phyloP scores from a whole-genome alignment of 1,140 invertebrate genomes.

The Metopolophium dirhodum region DNA sequence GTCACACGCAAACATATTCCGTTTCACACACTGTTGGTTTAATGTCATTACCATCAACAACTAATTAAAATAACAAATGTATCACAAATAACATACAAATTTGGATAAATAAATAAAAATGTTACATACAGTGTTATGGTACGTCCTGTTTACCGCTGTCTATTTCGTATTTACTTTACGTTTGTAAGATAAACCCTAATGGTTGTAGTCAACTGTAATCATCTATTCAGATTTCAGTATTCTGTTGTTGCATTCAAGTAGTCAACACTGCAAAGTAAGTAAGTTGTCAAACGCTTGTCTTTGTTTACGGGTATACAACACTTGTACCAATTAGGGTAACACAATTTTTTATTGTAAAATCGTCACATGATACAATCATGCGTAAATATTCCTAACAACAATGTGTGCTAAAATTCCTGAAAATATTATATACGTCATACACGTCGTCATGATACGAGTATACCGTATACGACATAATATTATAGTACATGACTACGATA shows the following conservation, averaged over 20 bases:
- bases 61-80: background rate
- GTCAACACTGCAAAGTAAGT: no score
- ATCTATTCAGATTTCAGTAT: background rate
- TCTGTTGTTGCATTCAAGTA: background rate
- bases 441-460: no score
- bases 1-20: background rate
- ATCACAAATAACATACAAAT: background rate
- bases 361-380: background rate
- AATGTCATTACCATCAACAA: background rate
- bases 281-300: background rate
- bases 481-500: no score
- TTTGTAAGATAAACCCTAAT: background rate
- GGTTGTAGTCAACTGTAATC: background rate
- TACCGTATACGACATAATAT: no score
- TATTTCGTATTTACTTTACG: background rate
- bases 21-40: background rate
- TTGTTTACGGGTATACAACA: constrained; percentile 46
- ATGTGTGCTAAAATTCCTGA: background rate
- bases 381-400: background rate
- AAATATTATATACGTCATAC: no score
- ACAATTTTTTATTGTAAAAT: background rate
- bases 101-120: background rate
- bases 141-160: no score
- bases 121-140: no score
- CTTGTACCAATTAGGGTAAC: background rate